A percentile compares a stretch with the other conserved stretches of the same genome.
phyloP scores from a whole-genome alignment of 2,888 invertebrate genomes.

The Campoletis raptor region DNA sequence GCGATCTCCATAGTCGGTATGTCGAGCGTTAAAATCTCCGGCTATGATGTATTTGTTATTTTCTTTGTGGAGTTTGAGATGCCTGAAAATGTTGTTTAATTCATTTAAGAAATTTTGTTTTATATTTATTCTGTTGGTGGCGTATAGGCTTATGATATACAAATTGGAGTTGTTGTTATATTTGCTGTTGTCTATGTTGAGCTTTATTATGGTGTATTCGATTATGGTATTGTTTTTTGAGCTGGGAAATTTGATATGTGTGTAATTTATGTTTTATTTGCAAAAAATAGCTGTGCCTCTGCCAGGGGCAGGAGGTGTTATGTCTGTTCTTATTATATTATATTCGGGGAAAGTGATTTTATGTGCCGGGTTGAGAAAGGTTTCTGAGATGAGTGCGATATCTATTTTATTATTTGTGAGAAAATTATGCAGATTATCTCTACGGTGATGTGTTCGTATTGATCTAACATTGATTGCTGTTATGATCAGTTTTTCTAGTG shows the following conservation, averaged over 20 bases:
- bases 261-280: conserved; percentile 63
- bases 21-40: conserved; percentile 12
- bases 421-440: background rate
- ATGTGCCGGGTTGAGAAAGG: conserved; percentile 38
- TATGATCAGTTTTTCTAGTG: background rate
- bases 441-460: background rate
- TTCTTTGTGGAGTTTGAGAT: conserved; percentile 15
- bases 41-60: conserved; percentile 35
- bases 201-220: conserved; percentile 63
- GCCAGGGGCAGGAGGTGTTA: conserved; percentile 45
- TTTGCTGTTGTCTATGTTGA: conserved; percentile 29
- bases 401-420: conserved; percentile 22
- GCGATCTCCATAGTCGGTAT: background rate
- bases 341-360: conserved; percentile 58
- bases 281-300: conserved; percentile 69
- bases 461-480: background rate
- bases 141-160: conserved; percentile 63
- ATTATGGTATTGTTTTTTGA: conserved; percentile 13
- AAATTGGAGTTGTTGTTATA: conserved; percentile 49
- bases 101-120: conserved; percentile 28
- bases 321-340: conserved; percentile 59
- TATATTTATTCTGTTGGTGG: conserved; percentile 23
- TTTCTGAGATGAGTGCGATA: conserved; percentile 27
- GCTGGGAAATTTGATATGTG: conserved; percentile 34
- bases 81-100: background rate